These are phyloP conservation scores for Drosophila lacertosa DNA, from an alignment of 1,140 invertebrate species.

Conservation along the genomic window DNA sequence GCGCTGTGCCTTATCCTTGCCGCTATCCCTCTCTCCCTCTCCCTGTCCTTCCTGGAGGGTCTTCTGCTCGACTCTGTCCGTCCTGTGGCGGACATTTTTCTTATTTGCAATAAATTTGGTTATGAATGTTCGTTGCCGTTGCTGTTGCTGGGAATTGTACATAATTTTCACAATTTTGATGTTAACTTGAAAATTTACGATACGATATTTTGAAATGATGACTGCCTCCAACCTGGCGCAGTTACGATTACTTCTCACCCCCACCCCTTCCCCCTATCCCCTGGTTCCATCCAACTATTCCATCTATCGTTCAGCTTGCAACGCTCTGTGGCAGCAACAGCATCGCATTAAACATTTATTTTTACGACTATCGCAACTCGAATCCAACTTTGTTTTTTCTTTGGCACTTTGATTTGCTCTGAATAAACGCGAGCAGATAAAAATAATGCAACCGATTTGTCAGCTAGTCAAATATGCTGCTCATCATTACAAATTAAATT, in stretches of 20 bases:
- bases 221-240: constrained; percentile 11
- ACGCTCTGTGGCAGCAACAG: constrained; percentile 8
- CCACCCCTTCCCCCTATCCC: background rate
- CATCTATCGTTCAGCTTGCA: constrained; percentile 41
- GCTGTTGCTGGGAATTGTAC: constrained; percentile 69
- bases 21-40: constrained; percentile 31
- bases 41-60: background rate
- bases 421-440: background rate
- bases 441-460: constrained; percentile 6
- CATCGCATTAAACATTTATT: constrained; percentile 61
- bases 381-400: constrained; percentile 15
- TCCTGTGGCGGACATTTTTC: constrained; percentile 78
- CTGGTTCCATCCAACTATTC: constrained; percentile 29
- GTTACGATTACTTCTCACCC: too few relatives aligned
- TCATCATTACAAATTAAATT: background rate
- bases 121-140: constrained; percentile 79
- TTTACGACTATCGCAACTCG: constrained; percentile 49
- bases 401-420: constrained; percentile 18
- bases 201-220: constrained; percentile 81
- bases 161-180: constrained; percentile 83
- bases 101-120: constrained; percentile 84
- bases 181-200: constrained; percentile 83
- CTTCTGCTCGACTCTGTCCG: constrained; percentile 35
- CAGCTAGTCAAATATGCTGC: background rate
- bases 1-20: constrained; percentile 24